A percentile compares a stretch with the other conserved stretches of the same genome.
Conservation (phyloP, 2,797 vertebrate genomes). For the Sebastes nivosus region DNA sequence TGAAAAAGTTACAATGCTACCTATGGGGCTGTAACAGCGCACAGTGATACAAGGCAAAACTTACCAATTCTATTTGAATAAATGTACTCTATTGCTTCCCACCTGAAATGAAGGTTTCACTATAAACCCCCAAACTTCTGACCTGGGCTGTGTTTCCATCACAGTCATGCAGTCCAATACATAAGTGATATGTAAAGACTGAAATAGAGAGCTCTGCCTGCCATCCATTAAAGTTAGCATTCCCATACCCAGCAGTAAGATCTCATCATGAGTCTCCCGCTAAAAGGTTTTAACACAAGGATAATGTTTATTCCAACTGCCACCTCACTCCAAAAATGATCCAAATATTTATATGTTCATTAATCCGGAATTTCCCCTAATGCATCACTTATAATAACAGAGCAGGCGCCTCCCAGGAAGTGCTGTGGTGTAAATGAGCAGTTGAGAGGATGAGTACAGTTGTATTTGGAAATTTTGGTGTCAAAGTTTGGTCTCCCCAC, state of each 20-base stretch:
- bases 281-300: conserved; percentile 72
- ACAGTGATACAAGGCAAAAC: background rate
- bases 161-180: background rate
- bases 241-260: conserved; percentile 44
- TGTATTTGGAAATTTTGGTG: conserved; percentile 20
- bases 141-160: background rate
- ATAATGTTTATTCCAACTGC: conserved; percentile 68
- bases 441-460: conserved; percentile 14
- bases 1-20: no score
- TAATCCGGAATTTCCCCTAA: conserved; percentile 80
- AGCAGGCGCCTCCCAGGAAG: conserved; percentile 40
- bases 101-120: background rate
- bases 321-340: conserved; percentile 73
- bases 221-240: conserved; percentile 42
- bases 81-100: background rate
- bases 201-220: conserved; percentile 29
- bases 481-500: conserved; percentile 16
- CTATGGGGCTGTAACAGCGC: background rate
- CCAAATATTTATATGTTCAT: conserved; percentile 78
- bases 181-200: conserved; percentile 24
- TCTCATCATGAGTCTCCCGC: conserved; percentile 44
- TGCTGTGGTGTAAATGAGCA: conserved; percentile 10
- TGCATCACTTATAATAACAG: conserved; percentile 78
- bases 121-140: background rate
- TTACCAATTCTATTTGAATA: background rate